Conservation (phyloP, 2,797 vertebrate genomes). For the Pangasius macronema region DNA sequence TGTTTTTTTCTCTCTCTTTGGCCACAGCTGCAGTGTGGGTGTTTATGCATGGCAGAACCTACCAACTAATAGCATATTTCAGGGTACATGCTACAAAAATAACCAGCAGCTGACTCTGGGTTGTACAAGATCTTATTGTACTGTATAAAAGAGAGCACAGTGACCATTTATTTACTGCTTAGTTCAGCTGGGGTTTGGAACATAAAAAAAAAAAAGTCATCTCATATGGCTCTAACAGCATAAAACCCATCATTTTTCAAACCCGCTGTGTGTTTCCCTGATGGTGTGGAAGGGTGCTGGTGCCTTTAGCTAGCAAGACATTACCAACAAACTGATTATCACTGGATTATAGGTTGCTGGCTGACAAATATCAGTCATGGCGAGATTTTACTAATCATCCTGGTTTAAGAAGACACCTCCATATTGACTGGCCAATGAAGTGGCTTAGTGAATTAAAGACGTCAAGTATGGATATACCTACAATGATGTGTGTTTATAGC, state of each 20-base stretch:
- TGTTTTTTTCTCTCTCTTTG: background rate
- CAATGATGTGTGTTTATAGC: background rate
- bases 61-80: conserved; percentile 25
- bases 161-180: conserved; percentile 17
- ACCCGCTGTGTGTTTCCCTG: background rate
- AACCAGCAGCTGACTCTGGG: conserved; percentile 37
- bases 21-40: conserved; percentile 26
- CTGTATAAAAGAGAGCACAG: background rate
- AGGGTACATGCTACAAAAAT: conserved; percentile 9
- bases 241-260: background rate
- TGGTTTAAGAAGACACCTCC: background rate
- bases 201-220: background rate
- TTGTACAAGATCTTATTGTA: conserved; percentile 31
- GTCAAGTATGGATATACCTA: background rate
- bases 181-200: conserved; percentile 6
- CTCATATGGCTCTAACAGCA: background rate
- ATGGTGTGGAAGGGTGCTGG: background rate
- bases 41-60: background rate
- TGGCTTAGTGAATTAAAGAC: background rate
- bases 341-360: background rate
- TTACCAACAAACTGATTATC: background rate
- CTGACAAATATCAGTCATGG: background rate
- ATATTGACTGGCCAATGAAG: background rate
- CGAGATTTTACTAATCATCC: background rate
- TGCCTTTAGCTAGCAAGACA: background rate